Conservation (phyloP, 2,888 invertebrate species). For the Rotaria sp. region DNA sequence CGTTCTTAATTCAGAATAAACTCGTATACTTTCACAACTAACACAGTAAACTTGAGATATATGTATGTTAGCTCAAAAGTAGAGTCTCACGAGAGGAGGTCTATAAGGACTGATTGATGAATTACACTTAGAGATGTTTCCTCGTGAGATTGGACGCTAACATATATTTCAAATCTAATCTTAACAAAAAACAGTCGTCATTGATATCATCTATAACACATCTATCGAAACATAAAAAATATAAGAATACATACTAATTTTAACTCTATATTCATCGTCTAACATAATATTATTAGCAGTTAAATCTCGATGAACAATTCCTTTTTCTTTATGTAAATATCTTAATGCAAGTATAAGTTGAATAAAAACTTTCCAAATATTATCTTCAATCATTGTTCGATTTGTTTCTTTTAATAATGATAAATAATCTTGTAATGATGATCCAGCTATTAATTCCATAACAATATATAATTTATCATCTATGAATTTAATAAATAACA, state of each 20-base stretch:
- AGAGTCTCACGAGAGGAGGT: no score
- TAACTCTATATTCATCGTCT: conserved; percentile 55
- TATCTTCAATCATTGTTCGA: conserved; percentile 51
- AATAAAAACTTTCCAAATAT: conserved; percentile 56
- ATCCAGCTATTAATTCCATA: conserved; percentile 57
- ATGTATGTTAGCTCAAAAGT: no score
- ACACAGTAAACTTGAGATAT: no score
- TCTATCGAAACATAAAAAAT: no score
- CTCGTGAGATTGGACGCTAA: no score
- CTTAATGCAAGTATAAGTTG: conserved; percentile 56
- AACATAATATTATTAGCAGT: conserved; percentile 56
- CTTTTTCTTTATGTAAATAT: conserved; percentile 58
- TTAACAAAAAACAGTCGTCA: no score
- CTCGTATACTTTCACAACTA: no score
- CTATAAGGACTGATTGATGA: no score
- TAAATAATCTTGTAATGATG: conserved; percentile 55
- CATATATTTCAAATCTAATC: no score
- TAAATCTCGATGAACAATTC: conserved; percentile 55
- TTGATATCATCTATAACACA: background rate
- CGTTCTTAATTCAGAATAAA: no score
- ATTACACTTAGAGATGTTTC: no score
- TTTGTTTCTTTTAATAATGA: conserved; percentile 55
- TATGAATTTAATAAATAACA: conserved; percentile 41
- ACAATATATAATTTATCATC: conserved; percentile 56
- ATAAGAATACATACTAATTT: conserved; percentile 46